A percentile compares a stretch with the other conserved stretches of the same genome.
Conservation (phyloP, 2,888 invertebrate genomes). For the Drosophila affinis region DNA sequence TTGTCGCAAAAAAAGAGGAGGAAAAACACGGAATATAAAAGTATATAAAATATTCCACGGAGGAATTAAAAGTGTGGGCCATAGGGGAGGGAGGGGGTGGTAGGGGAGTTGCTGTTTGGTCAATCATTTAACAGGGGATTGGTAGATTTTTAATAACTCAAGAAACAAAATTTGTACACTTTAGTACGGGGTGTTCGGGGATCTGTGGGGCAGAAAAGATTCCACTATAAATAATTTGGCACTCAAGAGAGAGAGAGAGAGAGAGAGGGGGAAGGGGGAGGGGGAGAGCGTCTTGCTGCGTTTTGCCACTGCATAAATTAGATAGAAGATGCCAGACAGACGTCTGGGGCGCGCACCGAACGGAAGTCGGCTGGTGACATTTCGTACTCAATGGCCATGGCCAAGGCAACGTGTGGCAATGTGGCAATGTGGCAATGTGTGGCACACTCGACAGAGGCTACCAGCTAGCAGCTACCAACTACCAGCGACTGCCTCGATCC, state of each 20-base stretch:
- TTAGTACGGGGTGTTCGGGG: conserved; percentile 4
- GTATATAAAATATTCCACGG: conserved; percentile 23
- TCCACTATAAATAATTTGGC: conserved; percentile 66
- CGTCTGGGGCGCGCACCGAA: background rate
- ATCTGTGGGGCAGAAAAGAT: conserved; percentile 54
- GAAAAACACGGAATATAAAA: background rate
- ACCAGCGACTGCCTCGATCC: conserved; percentile 2
- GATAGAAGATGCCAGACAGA: conserved; percentile 44
- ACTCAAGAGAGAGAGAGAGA: conserved; percentile 25
- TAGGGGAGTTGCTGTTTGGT: conserved; percentile 35
- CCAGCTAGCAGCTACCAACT: too few species aligned
- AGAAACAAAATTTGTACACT: conserved; percentile 14
- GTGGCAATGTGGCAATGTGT: background rate
- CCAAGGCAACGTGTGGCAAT: conserved; percentile 16
- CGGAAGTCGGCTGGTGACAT: background rate
- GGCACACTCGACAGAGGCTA: background rate
- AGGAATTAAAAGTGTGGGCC: conserved; percentile 7
- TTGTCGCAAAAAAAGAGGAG: background rate
- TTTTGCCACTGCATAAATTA: conserved; percentile 53
- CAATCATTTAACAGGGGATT: conserved; percentile 60
- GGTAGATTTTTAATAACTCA: conserved; percentile 56
- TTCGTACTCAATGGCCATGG: conserved; percentile 28
- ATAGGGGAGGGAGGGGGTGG: background rate
- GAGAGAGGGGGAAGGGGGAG: too few species aligned
- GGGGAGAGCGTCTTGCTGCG: background rate